phyloP scores from a whole-genome alignment of 2,797 vertebrate genomes.

The Enteromius unitaeniatus region DNA sequence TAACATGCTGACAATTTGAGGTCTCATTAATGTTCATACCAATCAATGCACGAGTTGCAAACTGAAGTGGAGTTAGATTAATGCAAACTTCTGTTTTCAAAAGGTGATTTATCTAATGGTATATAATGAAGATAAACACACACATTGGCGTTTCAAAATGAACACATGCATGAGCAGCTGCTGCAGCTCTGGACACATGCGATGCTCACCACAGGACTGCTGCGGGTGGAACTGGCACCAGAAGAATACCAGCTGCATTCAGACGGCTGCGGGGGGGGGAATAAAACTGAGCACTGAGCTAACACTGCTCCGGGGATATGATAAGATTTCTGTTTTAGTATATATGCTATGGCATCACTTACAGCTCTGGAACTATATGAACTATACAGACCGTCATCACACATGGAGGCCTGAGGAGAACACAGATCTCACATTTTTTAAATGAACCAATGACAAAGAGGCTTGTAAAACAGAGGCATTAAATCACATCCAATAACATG shows the following conservation, averaged over 20 bases:
- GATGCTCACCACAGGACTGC: slow-evolving; percentile 91
- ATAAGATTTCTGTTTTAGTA: slow-evolving; percentile 13
- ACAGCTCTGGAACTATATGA: slow-evolving; percentile 85
- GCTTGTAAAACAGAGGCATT: neutral
- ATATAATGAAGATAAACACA: slow-evolving; percentile 21
- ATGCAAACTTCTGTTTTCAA: neutral
- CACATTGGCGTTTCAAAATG: slow-evolving; percentile 8
- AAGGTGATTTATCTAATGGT: neutral
- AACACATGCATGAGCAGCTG: slow-evolving; percentile 22
- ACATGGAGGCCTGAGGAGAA: slow-evolving; percentile 83
- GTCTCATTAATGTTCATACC: neutral
- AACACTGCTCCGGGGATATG: slow-evolving; percentile 7
- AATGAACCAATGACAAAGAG: slow-evolving; percentile 14
- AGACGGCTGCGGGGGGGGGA: slow-evolving; percentile 83
- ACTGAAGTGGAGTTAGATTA: neutral
- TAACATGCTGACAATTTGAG: neutral
- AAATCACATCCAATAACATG: neutral
- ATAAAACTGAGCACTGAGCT: slow-evolving; percentile 58
- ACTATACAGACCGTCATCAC: slow-evolving; percentile 81
- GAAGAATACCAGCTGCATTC: slow-evolving; percentile 93
- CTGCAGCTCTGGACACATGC: slow-evolving; percentile 18
- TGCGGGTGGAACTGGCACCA: slow-evolving; percentile 87
- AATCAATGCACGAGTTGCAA: neutral
- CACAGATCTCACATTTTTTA: slow-evolving; percentile 65
- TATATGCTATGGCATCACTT: slow-evolving; percentile 74